Evolutionary conservation across 2,888 invertebrate species (phyloP).

Genomic region (Copidosoma aretas): DNA sequence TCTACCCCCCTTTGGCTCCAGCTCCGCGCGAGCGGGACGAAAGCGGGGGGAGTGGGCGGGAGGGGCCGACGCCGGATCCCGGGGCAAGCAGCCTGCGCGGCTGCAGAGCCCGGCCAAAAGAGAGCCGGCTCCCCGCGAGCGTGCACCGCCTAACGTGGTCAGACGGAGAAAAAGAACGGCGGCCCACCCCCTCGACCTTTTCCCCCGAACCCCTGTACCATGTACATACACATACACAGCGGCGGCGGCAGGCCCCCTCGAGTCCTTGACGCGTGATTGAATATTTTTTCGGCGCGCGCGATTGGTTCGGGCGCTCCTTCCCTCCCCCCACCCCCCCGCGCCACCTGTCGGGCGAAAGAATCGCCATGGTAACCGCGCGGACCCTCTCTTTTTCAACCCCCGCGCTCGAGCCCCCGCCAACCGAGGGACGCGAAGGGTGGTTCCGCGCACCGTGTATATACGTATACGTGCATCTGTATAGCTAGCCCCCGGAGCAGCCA

Average conservation of each 20-base stretch:
- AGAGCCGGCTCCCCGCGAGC: constrained; percentile 34
- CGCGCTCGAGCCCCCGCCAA: constrained; percentile 3
- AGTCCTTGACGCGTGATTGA: constrained; percentile 62
- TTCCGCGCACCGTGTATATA: constrained; percentile 17
- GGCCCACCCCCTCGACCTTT: constrained; percentile 36
- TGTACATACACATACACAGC: background rate
- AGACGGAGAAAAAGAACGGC: constrained; percentile 37
- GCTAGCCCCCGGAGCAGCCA: no score
- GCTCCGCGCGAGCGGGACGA: background rate
- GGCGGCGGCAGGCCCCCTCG: constrained; percentile 46
- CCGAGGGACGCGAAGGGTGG: constrained; percentile 40
- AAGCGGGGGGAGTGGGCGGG: background rate
- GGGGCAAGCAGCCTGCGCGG: background rate
- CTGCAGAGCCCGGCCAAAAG: constrained; percentile 5
- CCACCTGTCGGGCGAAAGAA: constrained; percentile 61
- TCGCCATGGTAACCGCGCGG: constrained; percentile 60
- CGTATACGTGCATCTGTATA: no score
- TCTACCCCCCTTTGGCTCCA: constrained; percentile 17
- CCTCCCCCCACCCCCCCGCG: constrained; percentile 39
- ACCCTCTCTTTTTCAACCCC: constrained; percentile 16
- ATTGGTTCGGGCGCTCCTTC: constrained; percentile 55
- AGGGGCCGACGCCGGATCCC: background rate
- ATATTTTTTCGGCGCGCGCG: constrained; percentile 61
- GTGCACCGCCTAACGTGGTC: constrained; percentile 29
- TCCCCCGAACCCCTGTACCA: constrained; percentile 34